A percentile compares a stretch with the other conserved stretches of the same genome.
These are phyloP conservation scores for Epistrophella euchroma DNA, from an alignment of 2,888 invertebrate genomes.

Conservation along the genomic window DNA sequence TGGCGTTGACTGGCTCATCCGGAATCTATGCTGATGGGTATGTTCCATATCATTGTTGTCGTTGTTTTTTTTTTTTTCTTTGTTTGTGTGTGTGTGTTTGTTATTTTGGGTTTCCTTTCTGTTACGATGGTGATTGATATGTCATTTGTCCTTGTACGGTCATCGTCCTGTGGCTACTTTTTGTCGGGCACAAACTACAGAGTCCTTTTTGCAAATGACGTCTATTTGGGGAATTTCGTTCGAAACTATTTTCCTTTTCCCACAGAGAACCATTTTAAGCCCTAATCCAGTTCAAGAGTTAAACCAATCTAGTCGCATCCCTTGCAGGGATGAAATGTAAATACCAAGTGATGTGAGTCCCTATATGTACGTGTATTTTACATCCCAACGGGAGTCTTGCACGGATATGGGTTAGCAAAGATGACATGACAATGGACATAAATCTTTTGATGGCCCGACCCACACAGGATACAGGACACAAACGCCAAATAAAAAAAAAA, in stretches of 20 bases:
- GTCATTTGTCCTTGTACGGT: conserved; percentile 16
- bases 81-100: conserved; percentile 14
- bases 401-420: conserved; percentile 45
- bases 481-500: background rate
- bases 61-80: conserved; percentile 30
- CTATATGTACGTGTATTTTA: background rate
- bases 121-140: conserved; percentile 65
- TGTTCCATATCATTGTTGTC: conserved; percentile 75
- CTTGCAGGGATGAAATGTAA: conserved; percentile 32
- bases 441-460: conserved; percentile 40
- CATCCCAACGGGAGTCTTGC: conserved; percentile 34
- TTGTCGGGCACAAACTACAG: conserved; percentile 17
- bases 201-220: conserved; percentile 26
- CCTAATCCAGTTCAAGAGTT: conserved; percentile 9
- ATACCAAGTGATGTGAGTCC: conserved; percentile 56
- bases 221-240: conserved; percentile 6
- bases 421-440: conserved; percentile 57
- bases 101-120: conserved; percentile 26
- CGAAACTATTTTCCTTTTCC: background rate
- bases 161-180: conserved; percentile 24
- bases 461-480: background rate
- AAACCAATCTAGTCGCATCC: conserved; percentile 5
- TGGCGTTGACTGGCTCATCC: conserved; percentile 87
- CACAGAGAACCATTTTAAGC: background rate
- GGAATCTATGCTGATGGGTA: conserved; percentile 80